Evolutionary conservation across 2,888 invertebrate genomes (phyloP).

Genomic region (Suillia variegata): DNA sequence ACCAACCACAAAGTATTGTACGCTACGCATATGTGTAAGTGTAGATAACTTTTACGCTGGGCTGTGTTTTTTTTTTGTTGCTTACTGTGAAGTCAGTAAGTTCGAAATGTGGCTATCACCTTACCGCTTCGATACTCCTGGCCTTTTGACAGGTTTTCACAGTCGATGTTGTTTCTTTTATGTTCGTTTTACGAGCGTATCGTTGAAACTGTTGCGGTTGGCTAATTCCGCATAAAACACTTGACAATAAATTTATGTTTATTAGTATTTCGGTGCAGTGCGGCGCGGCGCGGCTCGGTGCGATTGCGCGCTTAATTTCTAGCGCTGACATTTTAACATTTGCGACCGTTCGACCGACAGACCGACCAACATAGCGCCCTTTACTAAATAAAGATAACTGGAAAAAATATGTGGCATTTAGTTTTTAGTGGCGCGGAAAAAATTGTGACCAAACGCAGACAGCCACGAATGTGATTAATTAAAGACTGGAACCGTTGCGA

Average conservation of each 20-base stretch:
- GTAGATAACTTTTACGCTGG: not conserved
- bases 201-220: not conserved
- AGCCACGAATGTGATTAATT: too few species aligned
- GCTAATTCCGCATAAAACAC: conserved; percentile 34
- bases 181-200: conserved; percentile 1
- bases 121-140: not conserved
- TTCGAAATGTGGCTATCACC: not conserved
- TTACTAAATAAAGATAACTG: too few species aligned
- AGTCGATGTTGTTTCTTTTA: not conserved
- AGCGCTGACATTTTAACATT: not conserved
- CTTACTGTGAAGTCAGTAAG: not conserved
- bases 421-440: too few species aligned
- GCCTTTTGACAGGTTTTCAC: not conserved
- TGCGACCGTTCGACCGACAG: too few species aligned
- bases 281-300: too few species aligned
- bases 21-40: conserved; percentile 26
- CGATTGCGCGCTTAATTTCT: not conserved
- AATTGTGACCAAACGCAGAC: too few species aligned
- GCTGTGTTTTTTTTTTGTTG: too few species aligned
- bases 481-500: too few species aligned
- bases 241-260: conserved; percentile 58
- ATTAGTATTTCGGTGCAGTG: too few species aligned
- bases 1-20: conserved; percentile 47
- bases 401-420: too few species aligned
- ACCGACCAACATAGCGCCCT: too few species aligned